phyloP scores from a whole-genome alignment of 2,888 invertebrate genomes.

The Acrocyrtus sp. region DNA sequence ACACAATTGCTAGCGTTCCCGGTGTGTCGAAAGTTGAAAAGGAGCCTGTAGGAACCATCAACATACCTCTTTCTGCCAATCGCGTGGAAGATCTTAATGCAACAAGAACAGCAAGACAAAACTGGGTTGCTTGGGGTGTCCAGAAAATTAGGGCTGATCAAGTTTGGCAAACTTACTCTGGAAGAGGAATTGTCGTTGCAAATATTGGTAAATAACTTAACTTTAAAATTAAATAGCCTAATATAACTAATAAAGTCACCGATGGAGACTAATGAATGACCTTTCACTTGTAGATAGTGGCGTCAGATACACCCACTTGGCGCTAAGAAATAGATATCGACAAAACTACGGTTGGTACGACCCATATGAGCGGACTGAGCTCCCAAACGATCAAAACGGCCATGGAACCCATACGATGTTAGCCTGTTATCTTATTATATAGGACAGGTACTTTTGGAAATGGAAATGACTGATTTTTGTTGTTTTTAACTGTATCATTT shows the following conservation, averaged over 20 bases:
- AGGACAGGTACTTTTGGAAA: not conserved
- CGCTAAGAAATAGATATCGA: slow-evolving; percentile 4
- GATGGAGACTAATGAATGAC: too few species aligned
- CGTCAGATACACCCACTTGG: slow-evolving; percentile 22
- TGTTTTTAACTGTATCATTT: too few species aligned
- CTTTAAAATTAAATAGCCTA: too few species aligned
- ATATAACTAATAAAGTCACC: too few species aligned
- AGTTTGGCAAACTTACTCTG: not conserved
- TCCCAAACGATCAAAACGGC: slow-evolving; percentile 22
- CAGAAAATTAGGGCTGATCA: not conserved
- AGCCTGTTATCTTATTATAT: not conserved
- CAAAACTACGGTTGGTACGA: slow-evolving; percentile 38
- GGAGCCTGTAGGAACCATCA: slow-evolving; percentile 5
- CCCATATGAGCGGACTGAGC: slow-evolving; percentile 4
- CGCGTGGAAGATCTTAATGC: too few species aligned
- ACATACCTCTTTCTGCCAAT: not conserved
- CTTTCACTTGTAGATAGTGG: slow-evolving; percentile 42
- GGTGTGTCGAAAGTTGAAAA: slow-evolving; percentile 25
- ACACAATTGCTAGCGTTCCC: slow-evolving; percentile 4
- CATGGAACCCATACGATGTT: slow-evolving; percentile 28
- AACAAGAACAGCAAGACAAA: too few species aligned
- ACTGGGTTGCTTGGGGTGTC: not conserved
- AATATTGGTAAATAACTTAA: slow-evolving; percentile 31
- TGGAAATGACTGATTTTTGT: not conserved
- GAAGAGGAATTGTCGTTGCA: not conserved